A percentile compares a stretch with the other conserved stretches of the same genome.
Evolutionary conservation across 2,797 vertebrate genomes (phyloP).

Genomic region (Lithobates sylvaticus): DNA sequence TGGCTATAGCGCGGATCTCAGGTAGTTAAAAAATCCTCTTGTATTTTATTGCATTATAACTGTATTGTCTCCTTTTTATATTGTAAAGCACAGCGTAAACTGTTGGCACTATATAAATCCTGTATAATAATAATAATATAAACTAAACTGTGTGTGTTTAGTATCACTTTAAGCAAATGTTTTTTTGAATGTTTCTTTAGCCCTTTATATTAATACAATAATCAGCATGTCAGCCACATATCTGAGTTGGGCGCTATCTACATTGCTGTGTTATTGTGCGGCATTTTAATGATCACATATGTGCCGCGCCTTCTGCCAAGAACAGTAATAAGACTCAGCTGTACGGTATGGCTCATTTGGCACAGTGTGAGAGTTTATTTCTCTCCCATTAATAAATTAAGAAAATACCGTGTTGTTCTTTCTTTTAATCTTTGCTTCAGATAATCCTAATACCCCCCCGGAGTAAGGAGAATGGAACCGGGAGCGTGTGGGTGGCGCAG

Average conservation of each 20-base stretch:
- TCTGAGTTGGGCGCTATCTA: background rate
- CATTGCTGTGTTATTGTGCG: slow-evolving; percentile 14
- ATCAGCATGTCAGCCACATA: background rate
- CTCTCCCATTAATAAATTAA: slow-evolving; percentile 48
- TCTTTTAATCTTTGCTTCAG: slow-evolving; percentile 33
- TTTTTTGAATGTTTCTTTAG: background rate
- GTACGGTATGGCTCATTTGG: slow-evolving; percentile 27
- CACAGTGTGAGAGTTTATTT: slow-evolving; percentile 28
- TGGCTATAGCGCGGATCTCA: no score
- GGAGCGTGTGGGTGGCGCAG: background rate
- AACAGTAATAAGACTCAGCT: slow-evolving; percentile 23
- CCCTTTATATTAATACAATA: background rate
- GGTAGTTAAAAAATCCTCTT: no score
- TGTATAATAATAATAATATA: no score
- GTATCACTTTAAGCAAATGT: no score
- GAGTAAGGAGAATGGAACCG: background rate
- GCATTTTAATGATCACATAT: slow-evolving; percentile 38
- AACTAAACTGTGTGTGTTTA: no score
- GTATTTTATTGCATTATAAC: no score
- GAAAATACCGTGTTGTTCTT: slow-evolving; percentile 47
- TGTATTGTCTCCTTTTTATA: no score
- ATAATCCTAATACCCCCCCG: background rate
- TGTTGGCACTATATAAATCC: no score
- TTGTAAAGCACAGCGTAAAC: no score
- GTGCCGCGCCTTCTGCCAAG: slow-evolving; percentile 33